phyloP scores from a whole-genome alignment of 2,888 invertebrate species.

The Metallyticus violacea region DNA sequence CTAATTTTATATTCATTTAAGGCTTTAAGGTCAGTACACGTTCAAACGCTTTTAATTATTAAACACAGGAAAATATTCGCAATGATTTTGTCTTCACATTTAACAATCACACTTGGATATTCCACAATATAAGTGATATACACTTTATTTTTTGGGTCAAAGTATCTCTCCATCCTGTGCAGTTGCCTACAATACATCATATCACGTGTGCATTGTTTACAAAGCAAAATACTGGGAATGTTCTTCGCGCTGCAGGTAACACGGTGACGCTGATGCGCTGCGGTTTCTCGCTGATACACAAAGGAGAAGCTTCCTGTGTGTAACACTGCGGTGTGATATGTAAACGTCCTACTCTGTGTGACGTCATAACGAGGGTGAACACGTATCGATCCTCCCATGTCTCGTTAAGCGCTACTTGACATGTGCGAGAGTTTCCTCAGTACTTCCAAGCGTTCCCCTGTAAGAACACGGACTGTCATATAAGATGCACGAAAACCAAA shows the following conservation, averaged over 20 bases:
- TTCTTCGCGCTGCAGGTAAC: neutral
- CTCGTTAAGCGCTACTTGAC: neutral
- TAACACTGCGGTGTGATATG: neutral
- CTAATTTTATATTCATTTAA: no score
- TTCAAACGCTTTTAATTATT: no score
- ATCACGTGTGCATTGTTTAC: neutral
- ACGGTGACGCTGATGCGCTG: neutral
- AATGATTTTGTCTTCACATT: no score
- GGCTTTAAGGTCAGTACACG: no score
- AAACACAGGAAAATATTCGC: no score
- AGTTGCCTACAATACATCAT: no score
- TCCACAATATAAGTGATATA: no score
- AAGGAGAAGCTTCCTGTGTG: neutral
- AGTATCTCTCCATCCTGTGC: no score
- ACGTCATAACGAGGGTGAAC: neutral
- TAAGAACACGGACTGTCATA: neutral
- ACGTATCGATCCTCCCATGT: neutral
- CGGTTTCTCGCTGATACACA: neutral
- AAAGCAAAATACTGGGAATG: no score
- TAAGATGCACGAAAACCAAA: no score
- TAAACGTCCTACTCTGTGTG: neutral
- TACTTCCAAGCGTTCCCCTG: neutral
- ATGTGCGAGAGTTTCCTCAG: neutral
- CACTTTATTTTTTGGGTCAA: no score
- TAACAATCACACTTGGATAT: no score